A percentile compares a stretch with the other conserved stretches of the same genome.
phyloP scores from a whole-genome alignment of 1,140 invertebrate species.

The Adelges cooleyi region DNA sequence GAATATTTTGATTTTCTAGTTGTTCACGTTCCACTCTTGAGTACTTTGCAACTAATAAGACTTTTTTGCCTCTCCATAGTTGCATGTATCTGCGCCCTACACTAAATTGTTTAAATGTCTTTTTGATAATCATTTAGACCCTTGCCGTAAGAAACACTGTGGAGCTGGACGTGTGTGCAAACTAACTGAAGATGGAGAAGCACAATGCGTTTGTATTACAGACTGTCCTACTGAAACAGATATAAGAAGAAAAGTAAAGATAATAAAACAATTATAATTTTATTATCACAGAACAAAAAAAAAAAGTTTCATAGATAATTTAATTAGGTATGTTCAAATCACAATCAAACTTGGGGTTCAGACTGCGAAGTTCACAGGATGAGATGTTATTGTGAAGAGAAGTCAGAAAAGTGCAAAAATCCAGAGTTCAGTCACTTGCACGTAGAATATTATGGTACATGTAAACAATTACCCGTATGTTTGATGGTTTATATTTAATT shows the following conservation, averaged over 20 bases:
- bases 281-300: neutral
- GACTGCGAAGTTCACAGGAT: constrained; percentile 86
- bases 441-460: constrained; percentile 83
- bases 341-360: constrained; percentile 84
- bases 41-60: constrained; percentile 18
- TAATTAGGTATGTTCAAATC: constrained; percentile 73
- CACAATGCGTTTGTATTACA: constrained; percentile 74
- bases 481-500: neutral
- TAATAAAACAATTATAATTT: neutral
- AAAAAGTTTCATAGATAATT: neutral
- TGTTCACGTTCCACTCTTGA: constrained; percentile 18
- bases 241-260: constrained; percentile 53
- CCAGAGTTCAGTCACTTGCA: constrained; percentile 73
- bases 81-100: constrained; percentile 17
- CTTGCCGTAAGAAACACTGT: constrained; percentile 74
- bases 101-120: constrained; percentile 14
- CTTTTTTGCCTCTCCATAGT: constrained; percentile 22
- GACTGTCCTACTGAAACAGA: constrained; percentile 69
- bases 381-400: constrained; percentile 73
- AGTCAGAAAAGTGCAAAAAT: constrained; percentile 57
- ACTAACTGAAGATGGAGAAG: constrained; percentile 54
- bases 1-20: neutral
- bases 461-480: constrained; percentile 61
- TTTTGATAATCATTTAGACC: constrained; percentile 45
- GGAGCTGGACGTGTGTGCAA: constrained; percentile 79